Percentiles rank a stretch among this genome's conserved stretches.
Conservation (phyloP, 2,888 invertebrate genomes). For the Hydropsyche betteni region DNA sequence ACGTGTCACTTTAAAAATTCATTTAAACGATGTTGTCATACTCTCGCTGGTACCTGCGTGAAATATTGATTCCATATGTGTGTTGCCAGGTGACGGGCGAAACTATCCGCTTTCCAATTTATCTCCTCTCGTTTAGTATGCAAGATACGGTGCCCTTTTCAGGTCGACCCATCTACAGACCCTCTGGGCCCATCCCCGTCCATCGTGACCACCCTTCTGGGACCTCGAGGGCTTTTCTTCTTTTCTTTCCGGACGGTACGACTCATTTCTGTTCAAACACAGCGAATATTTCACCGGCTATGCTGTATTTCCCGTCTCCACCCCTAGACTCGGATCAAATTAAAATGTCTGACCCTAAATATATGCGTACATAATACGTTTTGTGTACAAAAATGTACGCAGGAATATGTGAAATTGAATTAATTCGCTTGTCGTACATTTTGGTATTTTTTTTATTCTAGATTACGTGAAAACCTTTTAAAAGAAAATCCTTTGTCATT, state of each 20-base stretch:
- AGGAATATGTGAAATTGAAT: too few species aligned
- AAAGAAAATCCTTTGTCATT: conserved; percentile 24
- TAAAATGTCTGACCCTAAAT: too few species aligned
- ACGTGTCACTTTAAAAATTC: background rate
- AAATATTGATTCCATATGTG: conserved; percentile 26
- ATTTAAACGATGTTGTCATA: background rate
- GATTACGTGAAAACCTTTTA: conserved; percentile 19
- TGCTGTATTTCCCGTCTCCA: too few species aligned
- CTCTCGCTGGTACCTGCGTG: background rate
- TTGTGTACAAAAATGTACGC: too few species aligned
- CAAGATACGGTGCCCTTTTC: conserved; percentile 39
- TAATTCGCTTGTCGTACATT: too few species aligned
- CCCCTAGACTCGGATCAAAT: too few species aligned
- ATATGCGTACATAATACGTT: too few species aligned
- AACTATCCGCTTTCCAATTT: conserved; percentile 48
- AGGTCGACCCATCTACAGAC: background rate
- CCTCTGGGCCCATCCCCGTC: background rate
- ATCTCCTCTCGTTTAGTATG: conserved; percentile 45
- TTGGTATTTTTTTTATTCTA: background rate
- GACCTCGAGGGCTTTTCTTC: conserved; percentile 18
- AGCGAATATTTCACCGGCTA: too few species aligned
- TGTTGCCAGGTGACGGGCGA: conserved; percentile 30
- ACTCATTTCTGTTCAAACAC: too few species aligned
- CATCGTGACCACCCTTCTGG: too few species aligned
- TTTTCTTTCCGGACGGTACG: too few species aligned